Conservation (phyloP, 2,888 invertebrate species). For the Blastobasis lacticolella region DNA sequence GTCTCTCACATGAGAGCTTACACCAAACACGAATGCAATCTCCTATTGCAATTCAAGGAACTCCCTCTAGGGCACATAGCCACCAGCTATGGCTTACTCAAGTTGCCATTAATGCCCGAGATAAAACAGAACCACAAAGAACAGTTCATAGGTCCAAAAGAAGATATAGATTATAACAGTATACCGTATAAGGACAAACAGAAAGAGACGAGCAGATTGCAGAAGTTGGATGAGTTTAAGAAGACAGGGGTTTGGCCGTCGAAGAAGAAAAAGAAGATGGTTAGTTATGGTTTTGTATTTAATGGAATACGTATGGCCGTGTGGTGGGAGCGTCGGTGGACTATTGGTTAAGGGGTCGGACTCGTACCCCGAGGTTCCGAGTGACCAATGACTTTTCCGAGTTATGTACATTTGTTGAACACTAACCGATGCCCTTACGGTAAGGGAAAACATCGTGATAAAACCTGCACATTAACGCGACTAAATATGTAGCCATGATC, state of each 20-base stretch:
- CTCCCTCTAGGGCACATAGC: conserved; percentile 86
- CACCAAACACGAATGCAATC: conserved; percentile 94
- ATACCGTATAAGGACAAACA: conserved; percentile 87
- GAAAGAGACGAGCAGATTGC: conserved; percentile 81
- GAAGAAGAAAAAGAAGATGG: conserved; percentile 73
- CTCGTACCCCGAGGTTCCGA: no score
- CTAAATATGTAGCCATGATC: no score
- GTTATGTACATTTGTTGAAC: no score
- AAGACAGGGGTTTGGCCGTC: conserved; percentile 85
- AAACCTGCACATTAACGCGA: no score
- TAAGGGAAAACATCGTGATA: no score
- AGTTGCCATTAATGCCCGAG: conserved; percentile 97
- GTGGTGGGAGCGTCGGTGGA: neutral
- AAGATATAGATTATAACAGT: conserved; percentile 80
- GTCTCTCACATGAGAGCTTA: conserved; percentile 97
- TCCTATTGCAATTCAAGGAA: conserved; percentile 91
- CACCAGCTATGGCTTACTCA: conserved; percentile 90
- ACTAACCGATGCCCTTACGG: no score
- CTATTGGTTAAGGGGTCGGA: neutral
- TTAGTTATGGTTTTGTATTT: conserved; percentile 14
- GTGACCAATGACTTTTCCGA: no score
- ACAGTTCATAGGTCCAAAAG: conserved; percentile 62
- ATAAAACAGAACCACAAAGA: conserved; percentile 77
- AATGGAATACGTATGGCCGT: no score
- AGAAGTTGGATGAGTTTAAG: conserved; percentile 80